Conservation (phyloP, 37 sponge, comb jelly and placozoan species). For the Aplysina aerophoba region DNA sequence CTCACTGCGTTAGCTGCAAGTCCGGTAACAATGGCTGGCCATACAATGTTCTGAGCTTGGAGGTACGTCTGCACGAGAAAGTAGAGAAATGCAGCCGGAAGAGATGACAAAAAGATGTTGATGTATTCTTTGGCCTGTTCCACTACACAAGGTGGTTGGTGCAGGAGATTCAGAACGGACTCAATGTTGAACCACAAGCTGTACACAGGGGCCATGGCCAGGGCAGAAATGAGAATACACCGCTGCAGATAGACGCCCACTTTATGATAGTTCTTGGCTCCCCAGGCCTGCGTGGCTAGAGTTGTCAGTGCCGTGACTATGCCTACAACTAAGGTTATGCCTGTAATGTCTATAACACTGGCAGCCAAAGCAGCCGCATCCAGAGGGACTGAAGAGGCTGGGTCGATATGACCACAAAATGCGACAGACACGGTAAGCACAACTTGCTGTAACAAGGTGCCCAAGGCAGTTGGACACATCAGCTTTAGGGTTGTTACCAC, state of each 20-base stretch:
- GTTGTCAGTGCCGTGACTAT: neutral
- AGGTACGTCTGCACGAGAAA: constrained; percentile 53
- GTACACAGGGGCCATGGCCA: constrained; percentile 25
- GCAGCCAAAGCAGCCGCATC: constrained; percentile 36
- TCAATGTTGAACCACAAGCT: constrained; percentile 57
- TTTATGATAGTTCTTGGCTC: constrained; percentile 65
- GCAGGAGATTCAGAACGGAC: constrained; percentile 48
- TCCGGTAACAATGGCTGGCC: constrained; percentile 44
- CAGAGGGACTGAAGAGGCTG: constrained; percentile 12
- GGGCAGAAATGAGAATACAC: constrained; percentile 41
- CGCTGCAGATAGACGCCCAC: constrained; percentile 60
- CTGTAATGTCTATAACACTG: too few relatives aligned
- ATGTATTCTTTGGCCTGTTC: neutral
- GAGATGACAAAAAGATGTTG: neutral
- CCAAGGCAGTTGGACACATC: too few relatives aligned
- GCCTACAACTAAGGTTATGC: too few relatives aligned
- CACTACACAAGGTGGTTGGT: constrained; percentile 58
- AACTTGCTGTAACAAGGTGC: constrained; percentile 15
- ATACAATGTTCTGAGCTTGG: constrained; percentile 65
- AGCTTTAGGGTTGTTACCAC: too few relatives aligned
- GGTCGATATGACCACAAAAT: constrained; percentile 52
- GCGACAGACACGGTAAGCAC: constrained; percentile 18
- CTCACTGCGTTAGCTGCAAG: constrained; percentile 4
- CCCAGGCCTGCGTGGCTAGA: constrained; percentile 48
- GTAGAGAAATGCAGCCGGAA: neutral